Percentiles rank a stretch among this genome's conserved stretches.
Evolutionary conservation across 2,113 vertebrate genomes (phyloP).

Genomic region (Gambusia holbrooki): DNA sequence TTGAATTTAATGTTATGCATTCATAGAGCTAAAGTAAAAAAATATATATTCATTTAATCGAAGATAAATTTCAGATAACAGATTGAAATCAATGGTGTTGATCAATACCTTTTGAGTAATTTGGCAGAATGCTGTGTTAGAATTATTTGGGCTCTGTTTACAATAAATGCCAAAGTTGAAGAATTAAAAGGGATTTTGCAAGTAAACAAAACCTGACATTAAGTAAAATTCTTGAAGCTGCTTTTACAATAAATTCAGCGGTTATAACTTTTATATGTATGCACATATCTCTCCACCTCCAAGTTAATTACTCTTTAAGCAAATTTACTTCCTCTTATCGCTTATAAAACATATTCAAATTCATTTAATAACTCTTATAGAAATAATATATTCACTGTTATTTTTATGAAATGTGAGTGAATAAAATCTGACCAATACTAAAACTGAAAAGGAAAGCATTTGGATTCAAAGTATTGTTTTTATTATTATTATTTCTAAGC

Average conservation of each 20-base stretch:
- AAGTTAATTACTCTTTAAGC: no score
- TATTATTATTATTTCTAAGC: no score
- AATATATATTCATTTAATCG: not conserved
- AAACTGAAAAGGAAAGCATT: not conserved
- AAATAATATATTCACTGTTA: not conserved
- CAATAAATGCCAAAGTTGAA: no score
- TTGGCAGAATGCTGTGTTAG: not conserved
- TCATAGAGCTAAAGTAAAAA: not conserved
- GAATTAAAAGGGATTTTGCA: no score
- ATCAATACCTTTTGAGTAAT: not conserved
- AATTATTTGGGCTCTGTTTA: no score
- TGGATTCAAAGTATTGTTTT: not conserved
- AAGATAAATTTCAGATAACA: not conserved
- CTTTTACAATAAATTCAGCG: not conserved
- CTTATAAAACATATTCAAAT: not conserved
- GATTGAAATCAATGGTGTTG: not conserved
- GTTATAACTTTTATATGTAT: not conserved
- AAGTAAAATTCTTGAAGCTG: not conserved
- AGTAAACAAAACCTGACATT: not conserved
- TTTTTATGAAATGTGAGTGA: not conserved
- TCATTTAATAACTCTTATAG: not conserved
- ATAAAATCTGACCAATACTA: not conserved
- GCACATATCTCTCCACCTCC: not conserved
- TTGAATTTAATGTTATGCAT: no score
- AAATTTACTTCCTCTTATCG: no score